Evolutionary conservation across 1,140 invertebrate species (phyloP), one percentile per base, ranked within the genome.

Genomic region (Cotesia vestalis): DNA sequence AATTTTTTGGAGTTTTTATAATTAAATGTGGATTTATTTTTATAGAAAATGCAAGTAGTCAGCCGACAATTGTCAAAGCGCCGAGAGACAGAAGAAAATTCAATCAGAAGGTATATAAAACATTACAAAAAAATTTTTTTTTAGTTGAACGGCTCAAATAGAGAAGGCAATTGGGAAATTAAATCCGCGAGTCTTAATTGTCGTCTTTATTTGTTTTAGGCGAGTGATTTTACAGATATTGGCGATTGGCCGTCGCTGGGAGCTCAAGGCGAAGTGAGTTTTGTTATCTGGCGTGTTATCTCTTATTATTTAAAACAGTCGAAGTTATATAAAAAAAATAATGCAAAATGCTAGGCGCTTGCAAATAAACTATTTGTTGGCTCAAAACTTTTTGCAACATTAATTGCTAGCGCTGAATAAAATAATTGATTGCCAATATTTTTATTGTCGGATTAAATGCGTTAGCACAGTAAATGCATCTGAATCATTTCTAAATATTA

Each of bases 201-300:
- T 40, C 9, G 9, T 66, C 3, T 64, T 64, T 60, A 12, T 83
- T 52, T 86, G 85, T 89, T 85, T 1, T 87, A 93, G 92, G 90
- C 91, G 62, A 91, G 90, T 83, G 90, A 92, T 82, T 92, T 93
- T 78, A 89, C 89, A 74, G 91, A 93, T 86, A 90, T 91, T 76
- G 90, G 90, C 71, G 92, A 94, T 84, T 95, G 94, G 94, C 93
- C 94, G 70, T 91, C 92, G 73, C 86, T 95, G 63, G 92, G 91
- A 76, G 89, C 86, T 77, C 83, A 89, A 84, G 84, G 84, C 81
- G 82, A 86, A 80, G 86, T 86, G 66, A 2, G 81, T 83, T 60
- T 36, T 66, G 9, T 71, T 73, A 14, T 27, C 12, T 66, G 53
- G 27, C 27, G 27, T 27, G 27, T 27, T 27, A 3, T 27, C 27